A percentile compares a stretch with the other conserved stretches of the same genome.
These are phyloP conservation scores for Calidris pugnax DNA, from an alignment of 2,113 vertebrate genomes.

Conservation along the genomic window DNA sequence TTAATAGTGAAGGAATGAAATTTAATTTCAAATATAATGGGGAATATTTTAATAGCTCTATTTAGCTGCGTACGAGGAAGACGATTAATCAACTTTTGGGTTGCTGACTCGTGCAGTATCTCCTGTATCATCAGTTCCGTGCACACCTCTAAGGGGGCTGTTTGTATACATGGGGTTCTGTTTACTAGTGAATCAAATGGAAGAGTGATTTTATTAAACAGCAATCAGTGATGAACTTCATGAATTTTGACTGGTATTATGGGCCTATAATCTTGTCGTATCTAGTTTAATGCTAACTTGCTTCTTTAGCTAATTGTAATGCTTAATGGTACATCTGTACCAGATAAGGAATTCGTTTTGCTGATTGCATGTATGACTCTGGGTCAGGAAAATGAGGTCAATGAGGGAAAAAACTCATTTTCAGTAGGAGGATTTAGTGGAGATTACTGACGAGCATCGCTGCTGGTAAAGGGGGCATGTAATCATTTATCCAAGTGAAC, in stretches of 20 bases:
- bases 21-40: neutral
- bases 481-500: neutral
- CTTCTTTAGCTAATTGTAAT: neutral
- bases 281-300: neutral
- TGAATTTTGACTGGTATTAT: neutral
- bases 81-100: neutral
- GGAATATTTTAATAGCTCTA: neutral
- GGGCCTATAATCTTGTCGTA: neutral
- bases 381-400: conserved; percentile 45
- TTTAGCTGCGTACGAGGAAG: neutral
- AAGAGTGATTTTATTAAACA: neutral
- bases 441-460: neutral
- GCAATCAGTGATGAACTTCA: neutral
- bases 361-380: neutral
- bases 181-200: neutral
- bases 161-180: neutral
- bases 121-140: neutral
- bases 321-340: neutral
- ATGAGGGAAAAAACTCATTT: neutral
- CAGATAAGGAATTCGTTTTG: conserved; percentile 4
- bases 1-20: neutral
- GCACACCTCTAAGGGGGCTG: neutral
- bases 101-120: neutral
- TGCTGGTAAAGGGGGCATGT: neutral
- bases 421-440: conserved; percentile 16